Evolutionary conservation across 2,113 vertebrate species (phyloP), one percentile per base, ranked within the genome.

Genomic region (Xenopus laevis): DNA sequence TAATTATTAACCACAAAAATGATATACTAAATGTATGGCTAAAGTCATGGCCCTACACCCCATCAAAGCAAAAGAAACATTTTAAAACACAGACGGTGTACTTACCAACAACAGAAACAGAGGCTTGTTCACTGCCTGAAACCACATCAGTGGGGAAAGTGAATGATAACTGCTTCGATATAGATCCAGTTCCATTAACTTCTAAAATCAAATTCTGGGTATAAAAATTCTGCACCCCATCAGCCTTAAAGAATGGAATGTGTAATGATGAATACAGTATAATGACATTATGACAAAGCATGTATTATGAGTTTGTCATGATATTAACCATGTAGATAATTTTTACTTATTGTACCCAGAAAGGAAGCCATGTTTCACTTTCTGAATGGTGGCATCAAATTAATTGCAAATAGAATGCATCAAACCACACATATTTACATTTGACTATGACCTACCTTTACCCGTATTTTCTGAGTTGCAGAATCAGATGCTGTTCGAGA

Each of bases 381-480:
- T 50, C 15, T 13, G 15, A 50, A 50, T 4, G 3, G 15, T 13
- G 47, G 23, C 23, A 27, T 27, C 4, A 27, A 12, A 12, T 10
- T 10, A 50, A 9, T 40, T 2, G 1, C 5, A 40, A 40, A 40
- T 40, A 50, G 23, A 50, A 50, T 50, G 47, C 15, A 50, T 16
- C 47, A 50, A 12, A 13, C 9, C 47, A 11, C 10, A 47, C 46
- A 47, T 10, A 6, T 13, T 50, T 50, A 16, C n/a, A 18, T 55
- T n/a, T 17, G 1, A 27, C 23, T n/a, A 58, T 47, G 2, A 59
- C 71, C 59, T 80, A 93, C 91, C 89, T 92, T 92, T 63, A 92
- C 88, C 8, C 88, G 78, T 30, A 92, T n/a, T 0, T 55, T 83
- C 60, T 50, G 78, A 12, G 30, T 44, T 47, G 89, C 47, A 0